These are phyloP conservation scores for Drosophila orosa DNA, from an alignment of 1,140 invertebrate species.

Conservation along the genomic window DNA sequence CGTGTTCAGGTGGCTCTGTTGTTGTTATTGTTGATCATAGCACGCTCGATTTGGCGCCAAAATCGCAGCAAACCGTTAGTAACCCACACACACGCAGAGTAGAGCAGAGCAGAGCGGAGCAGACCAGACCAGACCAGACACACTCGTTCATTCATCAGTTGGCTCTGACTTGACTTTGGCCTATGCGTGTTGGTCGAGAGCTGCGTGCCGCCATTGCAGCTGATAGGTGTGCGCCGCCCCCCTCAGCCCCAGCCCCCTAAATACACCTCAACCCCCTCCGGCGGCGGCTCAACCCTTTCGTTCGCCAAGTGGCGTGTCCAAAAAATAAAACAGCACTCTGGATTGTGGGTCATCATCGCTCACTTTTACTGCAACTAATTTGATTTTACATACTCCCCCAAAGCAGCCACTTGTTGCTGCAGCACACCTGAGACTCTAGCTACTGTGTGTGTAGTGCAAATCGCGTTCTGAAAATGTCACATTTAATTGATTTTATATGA, in stretches of 20 bases:
- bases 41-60: constrained; percentile 78
- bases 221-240: constrained; percentile 41
- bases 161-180: constrained; percentile 46
- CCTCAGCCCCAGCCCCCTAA: constrained; percentile 9
- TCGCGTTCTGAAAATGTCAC: constrained; percentile 50
- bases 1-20: constrained; percentile 50
- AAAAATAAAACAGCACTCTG: constrained; percentile 54
- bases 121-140: too few relatives aligned
- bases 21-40: constrained; percentile 58
- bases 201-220: constrained; percentile 68
- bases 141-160: constrained; percentile 70
- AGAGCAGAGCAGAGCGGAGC: constrained; percentile 19
- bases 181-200: constrained; percentile 67
- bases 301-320: constrained; percentile 75
- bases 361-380: constrained; percentile 67
- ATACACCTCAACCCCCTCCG: background rate
- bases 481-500: constrained; percentile 74
- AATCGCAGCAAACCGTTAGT: constrained; percentile 58
- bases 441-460: background rate
- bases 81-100: constrained; percentile 31
- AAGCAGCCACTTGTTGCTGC: constrained; percentile 30
- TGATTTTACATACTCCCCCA: constrained; percentile 33
- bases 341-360: constrained; percentile 38
- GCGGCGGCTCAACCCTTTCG: constrained; percentile 34
- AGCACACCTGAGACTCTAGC: background rate